Conservation (phyloP, 2,797 vertebrate genomes). For the Platalea minor region DNA sequence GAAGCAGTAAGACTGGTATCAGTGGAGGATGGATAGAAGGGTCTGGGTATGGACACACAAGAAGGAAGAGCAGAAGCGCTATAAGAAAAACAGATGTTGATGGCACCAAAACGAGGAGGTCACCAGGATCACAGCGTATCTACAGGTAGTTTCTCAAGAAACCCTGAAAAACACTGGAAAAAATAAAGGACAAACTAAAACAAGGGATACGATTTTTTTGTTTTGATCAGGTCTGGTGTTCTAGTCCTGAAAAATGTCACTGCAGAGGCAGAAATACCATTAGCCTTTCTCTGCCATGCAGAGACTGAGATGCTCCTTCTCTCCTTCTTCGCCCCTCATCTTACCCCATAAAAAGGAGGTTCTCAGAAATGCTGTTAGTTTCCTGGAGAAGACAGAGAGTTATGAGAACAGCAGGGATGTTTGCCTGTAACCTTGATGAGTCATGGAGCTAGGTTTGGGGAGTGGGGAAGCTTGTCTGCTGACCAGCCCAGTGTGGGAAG, state of each 20-base stretch:
- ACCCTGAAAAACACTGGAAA: neutral
- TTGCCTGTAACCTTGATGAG: neutral
- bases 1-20: neutral
- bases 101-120: neutral
- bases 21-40: neutral
- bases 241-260: neutral
- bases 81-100: neutral
- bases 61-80: neutral
- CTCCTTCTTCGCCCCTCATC: neutral
- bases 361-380: neutral
- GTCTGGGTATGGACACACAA: neutral
- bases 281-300: neutral
- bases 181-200: neutral
- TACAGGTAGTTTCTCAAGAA: neutral
- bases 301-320: neutral
- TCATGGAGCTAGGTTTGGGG: neutral
- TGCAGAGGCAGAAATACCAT: neutral
- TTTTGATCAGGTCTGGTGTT: neutral
- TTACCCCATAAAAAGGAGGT: neutral
- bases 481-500: neutral
- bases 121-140: neutral
- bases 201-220: neutral
- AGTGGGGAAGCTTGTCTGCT: neutral
- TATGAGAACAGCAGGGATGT: neutral
- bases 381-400: neutral